These are phyloP conservation scores for Hydra vulgaris DNA, from an alignment of 30 jellyfish, hydroid and myxozoan species.

Conservation along the genomic window DNA sequence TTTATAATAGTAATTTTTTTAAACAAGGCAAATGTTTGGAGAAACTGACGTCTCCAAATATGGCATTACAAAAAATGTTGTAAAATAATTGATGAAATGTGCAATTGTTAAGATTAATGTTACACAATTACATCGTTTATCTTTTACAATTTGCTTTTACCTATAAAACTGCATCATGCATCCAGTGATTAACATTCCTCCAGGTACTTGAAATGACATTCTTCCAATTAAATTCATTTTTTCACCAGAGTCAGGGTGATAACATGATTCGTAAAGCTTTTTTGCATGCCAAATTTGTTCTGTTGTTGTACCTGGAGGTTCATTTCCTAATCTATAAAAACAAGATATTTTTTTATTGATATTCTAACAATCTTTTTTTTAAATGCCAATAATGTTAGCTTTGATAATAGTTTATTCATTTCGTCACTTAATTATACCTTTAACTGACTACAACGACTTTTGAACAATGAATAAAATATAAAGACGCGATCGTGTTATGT, in stretches of 20 bases:
- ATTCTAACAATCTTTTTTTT: neutral
- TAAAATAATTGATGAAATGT: too few relatives aligned
- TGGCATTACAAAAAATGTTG: too few relatives aligned
- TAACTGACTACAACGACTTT: neutral
- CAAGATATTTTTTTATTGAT: neutral
- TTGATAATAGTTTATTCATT: neutral
- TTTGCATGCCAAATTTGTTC: conserved; percentile 93
- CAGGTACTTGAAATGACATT: conserved; percentile 98
- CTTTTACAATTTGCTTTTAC: too few relatives aligned
- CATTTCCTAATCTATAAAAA: conserved; percentile 54
- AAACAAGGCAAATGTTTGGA: too few relatives aligned
- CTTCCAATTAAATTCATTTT: conserved; percentile 76
- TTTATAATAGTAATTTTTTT: too few relatives aligned
- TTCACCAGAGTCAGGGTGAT: conserved; percentile 98
- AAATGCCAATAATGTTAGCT: neutral
- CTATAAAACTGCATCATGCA: conserved; percentile 84
- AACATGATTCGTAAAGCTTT: conserved; percentile 81
- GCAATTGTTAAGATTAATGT: too few relatives aligned
- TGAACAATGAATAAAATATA: neutral
- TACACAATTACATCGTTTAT: too few relatives aligned
- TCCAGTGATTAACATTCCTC: conserved; percentile 93
- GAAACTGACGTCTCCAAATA: too few relatives aligned
- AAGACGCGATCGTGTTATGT: neutral
- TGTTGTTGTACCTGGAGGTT: conserved; percentile 92
- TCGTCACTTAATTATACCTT: too few relatives aligned